Evolutionary conservation across 2,797 vertebrate species (phyloP), one percentile per base, ranked within the genome.

Genomic region (Galago senegalensis): DNA sequence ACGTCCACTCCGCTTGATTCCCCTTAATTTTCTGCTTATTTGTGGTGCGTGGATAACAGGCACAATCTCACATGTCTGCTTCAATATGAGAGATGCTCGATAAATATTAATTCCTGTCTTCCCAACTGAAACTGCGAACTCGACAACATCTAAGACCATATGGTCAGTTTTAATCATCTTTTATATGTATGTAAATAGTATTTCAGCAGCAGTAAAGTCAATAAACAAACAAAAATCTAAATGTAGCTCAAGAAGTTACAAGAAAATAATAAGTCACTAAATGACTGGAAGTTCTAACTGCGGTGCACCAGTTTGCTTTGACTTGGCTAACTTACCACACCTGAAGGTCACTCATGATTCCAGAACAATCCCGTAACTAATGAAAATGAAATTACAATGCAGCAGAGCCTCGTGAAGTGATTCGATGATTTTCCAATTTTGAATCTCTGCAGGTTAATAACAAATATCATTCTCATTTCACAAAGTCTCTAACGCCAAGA

Each of bases 381-480:
- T 83, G 20, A 96, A 97, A 49, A 93, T 53, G 23, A 95, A 69
- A n/a, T 77, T 85, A 27, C 40, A 96, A 86, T 89, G 56, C 93
- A 92, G 40, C 61, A 5, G 7, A 91, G 34, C 6, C 49, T 85
- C 72, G 58, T 65, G 12, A 92, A 88, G 56, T 70, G 81, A 95
- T 18, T 60, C 49, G 25, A 65, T 80, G n/a, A 90, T 92, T 93
- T 95, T 56, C 37, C 53, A 37, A 77, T 91, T 95, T 95, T 81
- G 65, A 60, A 5, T 63, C 43, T 80, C 17, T 40, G 2, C 5
- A 92, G 67, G 2, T 5, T 90, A 91, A 97, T 91, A 43, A 53
- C 16, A 53, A 93, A 69, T 58, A 63, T 31, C 79, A 86, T 88
- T 97, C 31, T 73, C 77, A 91, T 87, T 94, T 96, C 0, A 46